Evolutionary conservation across 2,797 vertebrate genomes (phyloP), one percentile per base, ranked within the genome.

Genomic region (Malurus splendens): DNA sequence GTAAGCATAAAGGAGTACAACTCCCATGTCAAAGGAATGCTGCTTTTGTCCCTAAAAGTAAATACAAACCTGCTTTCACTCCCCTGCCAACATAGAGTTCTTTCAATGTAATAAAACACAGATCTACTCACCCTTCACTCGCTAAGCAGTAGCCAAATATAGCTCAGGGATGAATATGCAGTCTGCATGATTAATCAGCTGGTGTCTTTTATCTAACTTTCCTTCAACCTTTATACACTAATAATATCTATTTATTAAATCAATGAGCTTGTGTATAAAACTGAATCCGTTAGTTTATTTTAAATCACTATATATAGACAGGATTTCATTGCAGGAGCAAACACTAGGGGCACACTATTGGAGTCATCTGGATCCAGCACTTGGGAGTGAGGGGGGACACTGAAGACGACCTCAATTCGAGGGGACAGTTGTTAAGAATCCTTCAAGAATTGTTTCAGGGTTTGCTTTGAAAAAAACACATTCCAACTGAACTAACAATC

Each of bases 121-220:
- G 67, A 76, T 36, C 59, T 79, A 32, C 66, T 82, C 82, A 68
- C 74, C 54, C 77, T 62, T 51, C 47, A 38, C 84, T 94, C 44
- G 48, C 55, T 86, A 91, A 92, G 73, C 75, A 87, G 68, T 32
- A 89, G 75, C 82, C 64, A 90, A 92, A 94, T 88, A 93, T 76
- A 95, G 77, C 82, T 84, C 80, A 55, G 74, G 61, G 77, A 86
- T 0, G 0, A 84, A 87, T 27, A 79, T 2, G 39, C 74, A 86
- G 64, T 79, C 84, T 93, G 89, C 77, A 92, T 93, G 85, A 87
- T 76, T 90, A 94, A 94, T 90, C 81, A 93, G 76, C 27, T 86
- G 73, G 52, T 64, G 77, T 73, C 71, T 93, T 92, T 93, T 82
- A 92, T 73, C 75, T 86, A 48, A 75, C 33, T 86, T 88, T 77